Evolutionary conservation across 1,140 invertebrate species (phyloP), one percentile per base, ranked within the genome.

Genomic region (Cyphomyrmex costatus): DNA sequence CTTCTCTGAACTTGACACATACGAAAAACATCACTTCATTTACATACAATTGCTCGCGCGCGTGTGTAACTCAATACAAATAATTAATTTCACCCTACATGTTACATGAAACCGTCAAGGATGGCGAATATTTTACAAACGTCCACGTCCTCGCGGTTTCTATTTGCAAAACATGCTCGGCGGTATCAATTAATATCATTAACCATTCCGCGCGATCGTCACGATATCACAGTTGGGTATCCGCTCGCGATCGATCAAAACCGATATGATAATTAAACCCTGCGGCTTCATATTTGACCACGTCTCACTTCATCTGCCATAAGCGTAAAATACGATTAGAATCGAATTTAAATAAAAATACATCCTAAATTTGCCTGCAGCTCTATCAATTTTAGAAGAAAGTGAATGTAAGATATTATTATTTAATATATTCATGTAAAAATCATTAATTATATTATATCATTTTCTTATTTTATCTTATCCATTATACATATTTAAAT

Each of bases 141-240:
- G 42, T 21, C 24, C 42, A 12, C 71, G 56, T 76, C 21, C 60
- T 27, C 68, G 21, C 68, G 68, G 53, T 30, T 33, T 36, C 60
- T 82, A 82, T 82, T 82, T 82, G 46, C 78, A 82, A 82, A 82
- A 82, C 65, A 71, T 56, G 49, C 49, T 30, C 63, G 51, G 33
- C 78, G 19, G 24, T 82, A 82, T 82, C 78, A 82, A 82, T 82
- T 82, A 82, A 82, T 82, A 71, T 82, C 78, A 82, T 82, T 82
- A 82, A 82, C 78, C 71, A 82, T 71, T 58, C 66, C 51, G 51
- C 33, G 66, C 10, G 66, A 82, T 82, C 66, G 51, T 79, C 65
- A 24, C 65, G 78, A 82, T 82, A 82, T 82, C 65, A 36, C 51
- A 71, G 51, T 14, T 58, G 33, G 21, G n/a, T 80, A 58, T 80